Conservation (phyloP, 92 coral and sea anemone species). For the Parazoanthus atlanticus region DNA sequence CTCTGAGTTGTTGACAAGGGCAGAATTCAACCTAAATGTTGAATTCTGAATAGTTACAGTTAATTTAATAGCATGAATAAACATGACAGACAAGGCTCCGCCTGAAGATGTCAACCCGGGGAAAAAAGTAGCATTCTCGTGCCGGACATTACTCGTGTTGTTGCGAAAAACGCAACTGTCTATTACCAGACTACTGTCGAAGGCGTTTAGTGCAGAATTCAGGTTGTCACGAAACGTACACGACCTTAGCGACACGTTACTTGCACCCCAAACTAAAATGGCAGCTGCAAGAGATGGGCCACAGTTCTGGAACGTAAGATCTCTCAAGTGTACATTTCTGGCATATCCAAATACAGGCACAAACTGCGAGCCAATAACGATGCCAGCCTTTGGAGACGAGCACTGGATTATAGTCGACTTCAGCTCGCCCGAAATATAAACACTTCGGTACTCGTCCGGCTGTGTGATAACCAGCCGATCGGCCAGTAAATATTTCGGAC, state of each 20-base stretch:
- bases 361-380: conserved; percentile 51
- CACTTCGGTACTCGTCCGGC: conserved; percentile 43
- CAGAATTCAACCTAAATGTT: conserved; percentile 68
- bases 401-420: conserved; percentile 46
- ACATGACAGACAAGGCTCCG: conserved; percentile 55
- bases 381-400: conserved; percentile 36
- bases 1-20: conserved; percentile 63
- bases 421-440: conserved; percentile 51
- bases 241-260: conserved; percentile 61
- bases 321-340: conserved; percentile 50
- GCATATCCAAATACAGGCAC: conserved; percentile 27
- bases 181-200: conserved; percentile 70
- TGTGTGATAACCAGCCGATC: conserved; percentile 56
- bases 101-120: conserved; percentile 47
- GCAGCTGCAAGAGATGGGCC: conserved; percentile 61
- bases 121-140: conserved; percentile 19
- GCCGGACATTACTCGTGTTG: conserved; percentile 63
- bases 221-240: conserved; percentile 74
- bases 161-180: conserved; percentile 63
- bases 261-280: conserved; percentile 64
- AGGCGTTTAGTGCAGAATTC: conserved; percentile 72
- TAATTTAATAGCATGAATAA: conserved; percentile 38
- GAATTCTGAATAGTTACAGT: conserved; percentile 54
- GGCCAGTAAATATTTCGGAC: conserved; percentile 39
- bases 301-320: conserved; percentile 71